phyloP scores from a whole-genome alignment of 1,140 invertebrate genomes.

The Adoxophyes honmai region DNA sequence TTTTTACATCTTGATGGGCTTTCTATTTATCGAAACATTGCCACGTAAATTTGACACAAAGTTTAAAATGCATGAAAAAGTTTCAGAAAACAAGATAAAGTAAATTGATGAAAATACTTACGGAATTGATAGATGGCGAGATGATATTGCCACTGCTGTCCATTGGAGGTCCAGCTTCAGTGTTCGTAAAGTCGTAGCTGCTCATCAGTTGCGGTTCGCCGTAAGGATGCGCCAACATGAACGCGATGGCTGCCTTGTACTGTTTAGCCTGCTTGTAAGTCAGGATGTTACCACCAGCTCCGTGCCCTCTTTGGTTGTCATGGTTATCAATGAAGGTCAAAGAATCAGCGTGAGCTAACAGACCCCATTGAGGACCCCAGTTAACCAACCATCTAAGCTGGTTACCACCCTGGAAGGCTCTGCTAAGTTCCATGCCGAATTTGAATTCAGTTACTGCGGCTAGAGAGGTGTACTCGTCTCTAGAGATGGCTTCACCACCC shows the following conservation, averaged over 20 bases:
- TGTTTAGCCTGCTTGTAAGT: constrained; percentile 78
- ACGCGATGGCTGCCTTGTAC: constrained; percentile 85
- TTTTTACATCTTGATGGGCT: too few species aligned
- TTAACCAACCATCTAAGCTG: constrained; percentile 40
- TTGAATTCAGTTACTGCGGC: constrained; percentile 87
- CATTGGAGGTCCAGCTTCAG: constrained; percentile 78
- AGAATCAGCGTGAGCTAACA: constrained; percentile 52
- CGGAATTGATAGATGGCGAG: constrained; percentile 69
- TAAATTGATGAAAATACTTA: constrained; percentile 17
- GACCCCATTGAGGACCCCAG: constrained; percentile 71
- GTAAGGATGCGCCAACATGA: constrained; percentile 88
- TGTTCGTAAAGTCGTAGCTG: constrained; percentile 77
- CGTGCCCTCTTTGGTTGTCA: constrained; percentile 79
- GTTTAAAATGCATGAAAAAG: constrained; percentile 16
- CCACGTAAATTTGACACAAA: too few species aligned
- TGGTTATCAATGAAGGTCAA: constrained; percentile 79
- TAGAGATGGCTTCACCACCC: constrained; percentile 55
- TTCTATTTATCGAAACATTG: too few species aligned
- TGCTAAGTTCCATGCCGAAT: constrained; percentile 71
- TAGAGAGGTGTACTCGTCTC: constrained; percentile 79
- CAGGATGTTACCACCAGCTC: constrained; percentile 66
- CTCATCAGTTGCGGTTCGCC: constrained; percentile 85
- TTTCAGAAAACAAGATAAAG: not conserved
- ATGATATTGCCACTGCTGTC: constrained; percentile 78
- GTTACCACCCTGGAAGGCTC: constrained; percentile 54